A percentile compares a stretch with the other conserved stretches of the same genome.
Evolutionary conservation across 2,797 vertebrate genomes (phyloP).

Genomic region (Diglossa cyanea): DNA sequence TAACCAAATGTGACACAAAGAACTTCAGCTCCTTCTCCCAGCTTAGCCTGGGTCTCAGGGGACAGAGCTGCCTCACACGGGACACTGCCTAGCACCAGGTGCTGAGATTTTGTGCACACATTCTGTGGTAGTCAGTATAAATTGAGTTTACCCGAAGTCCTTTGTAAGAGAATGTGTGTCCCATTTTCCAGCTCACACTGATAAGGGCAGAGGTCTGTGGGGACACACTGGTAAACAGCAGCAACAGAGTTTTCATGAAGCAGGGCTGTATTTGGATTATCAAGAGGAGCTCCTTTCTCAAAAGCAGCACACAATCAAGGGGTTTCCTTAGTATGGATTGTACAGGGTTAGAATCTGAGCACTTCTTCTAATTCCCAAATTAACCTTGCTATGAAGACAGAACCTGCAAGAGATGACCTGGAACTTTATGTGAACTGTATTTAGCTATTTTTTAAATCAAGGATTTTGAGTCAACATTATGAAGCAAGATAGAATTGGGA

Average conservation of each 20-base stretch:
- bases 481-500: neutral
- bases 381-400: neutral
- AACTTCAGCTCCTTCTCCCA: neutral
- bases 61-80: neutral
- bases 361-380: neutral
- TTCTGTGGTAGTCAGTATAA: neutral
- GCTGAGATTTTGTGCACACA: neutral
- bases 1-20: neutral
- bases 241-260: neutral
- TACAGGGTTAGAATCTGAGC: neutral
- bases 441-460: fast-evolving
- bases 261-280: neutral
- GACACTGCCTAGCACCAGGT: neutral
- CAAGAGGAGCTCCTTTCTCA: neutral
- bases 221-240: neutral
- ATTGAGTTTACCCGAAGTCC: neutral
- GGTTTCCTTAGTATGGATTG: neutral
- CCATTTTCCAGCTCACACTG: fast-evolving
- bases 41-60: neutral
- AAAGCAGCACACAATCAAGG: neutral
- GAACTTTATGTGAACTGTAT: neutral
- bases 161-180: fast-evolving
- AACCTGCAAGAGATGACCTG: neutral
- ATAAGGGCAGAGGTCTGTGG: neutral
- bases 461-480: neutral